phyloP scores from a whole-genome alignment of 2,888 invertebrate species.

The Abscondita cerata region DNA sequence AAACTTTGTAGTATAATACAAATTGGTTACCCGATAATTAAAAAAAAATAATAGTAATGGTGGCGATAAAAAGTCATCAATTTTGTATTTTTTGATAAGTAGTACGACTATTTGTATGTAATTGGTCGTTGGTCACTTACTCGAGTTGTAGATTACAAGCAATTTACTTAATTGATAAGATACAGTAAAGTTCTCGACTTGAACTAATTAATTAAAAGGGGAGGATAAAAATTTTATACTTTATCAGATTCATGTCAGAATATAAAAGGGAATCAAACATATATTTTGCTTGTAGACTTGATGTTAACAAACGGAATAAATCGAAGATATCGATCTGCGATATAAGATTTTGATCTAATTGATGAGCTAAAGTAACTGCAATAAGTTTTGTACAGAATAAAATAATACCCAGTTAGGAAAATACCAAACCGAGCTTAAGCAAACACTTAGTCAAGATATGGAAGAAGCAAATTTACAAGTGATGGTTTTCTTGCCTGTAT shows the following conservation, averaged over 20 bases:
- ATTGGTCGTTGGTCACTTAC: background rate
- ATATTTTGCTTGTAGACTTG: slow-evolving; percentile 33
- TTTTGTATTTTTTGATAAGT: no score
- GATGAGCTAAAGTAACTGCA: slow-evolving; percentile 45
- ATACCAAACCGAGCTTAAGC: slow-evolving; percentile 18
- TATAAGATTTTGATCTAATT: slow-evolving; percentile 55
- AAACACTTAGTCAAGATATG: slow-evolving; percentile 15
- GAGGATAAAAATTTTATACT: slow-evolving; percentile 21
- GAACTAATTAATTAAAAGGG: slow-evolving; percentile 19
- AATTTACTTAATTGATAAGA: slow-evolving; percentile 17
- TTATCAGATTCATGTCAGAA: slow-evolving; percentile 20
- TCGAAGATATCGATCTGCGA: slow-evolving; percentile 52
- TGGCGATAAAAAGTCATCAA: background rate
- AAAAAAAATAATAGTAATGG: background rate
- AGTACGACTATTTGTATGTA: background rate
- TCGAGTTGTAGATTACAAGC: slow-evolving; percentile 1
- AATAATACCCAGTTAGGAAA: slow-evolving; percentile 29
- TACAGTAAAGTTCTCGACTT: background rate
- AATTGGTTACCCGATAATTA: background rate
- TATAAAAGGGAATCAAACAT: slow-evolving; percentile 24
- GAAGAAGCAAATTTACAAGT: slow-evolving; percentile 49
- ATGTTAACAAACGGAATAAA: slow-evolving; percentile 39
- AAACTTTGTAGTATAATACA: slow-evolving; percentile 6
- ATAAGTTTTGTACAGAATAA: slow-evolving; percentile 29
- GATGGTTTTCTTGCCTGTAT: slow-evolving; percentile 45